phyloP scores from a whole-genome alignment of 2,888 invertebrate genomes.

The Clepsis dumicolana region DNA sequence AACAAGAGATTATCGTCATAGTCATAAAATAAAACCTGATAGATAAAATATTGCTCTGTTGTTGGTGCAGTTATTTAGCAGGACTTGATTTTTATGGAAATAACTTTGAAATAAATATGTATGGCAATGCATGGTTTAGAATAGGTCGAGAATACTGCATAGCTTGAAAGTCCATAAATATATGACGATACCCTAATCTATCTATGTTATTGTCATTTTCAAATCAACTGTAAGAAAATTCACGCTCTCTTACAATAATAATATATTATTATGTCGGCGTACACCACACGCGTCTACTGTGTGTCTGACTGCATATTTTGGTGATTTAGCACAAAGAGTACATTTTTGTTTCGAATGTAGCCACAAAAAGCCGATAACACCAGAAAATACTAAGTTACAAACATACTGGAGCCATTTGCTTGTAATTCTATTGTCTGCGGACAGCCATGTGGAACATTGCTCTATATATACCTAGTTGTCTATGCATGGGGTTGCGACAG shows the following conservation, averaged over 20 bases:
- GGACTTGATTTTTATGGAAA: background rate
- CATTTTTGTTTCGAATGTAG: background rate
- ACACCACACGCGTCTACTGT: too few relatives aligned
- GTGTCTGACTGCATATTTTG: too few relatives aligned
- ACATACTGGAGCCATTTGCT: slow-evolving; percentile 3
- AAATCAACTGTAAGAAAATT: too few relatives aligned
- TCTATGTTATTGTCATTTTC: too few relatives aligned
- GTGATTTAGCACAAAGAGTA: too few relatives aligned
- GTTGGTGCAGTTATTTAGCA: background rate
- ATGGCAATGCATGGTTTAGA: too few relatives aligned
- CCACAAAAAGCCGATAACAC: background rate
- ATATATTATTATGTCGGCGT: too few relatives aligned
- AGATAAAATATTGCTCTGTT: background rate
- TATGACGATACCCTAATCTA: too few relatives aligned
- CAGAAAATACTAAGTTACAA: background rate
- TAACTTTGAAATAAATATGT: background rate
- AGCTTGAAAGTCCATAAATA: too few relatives aligned
- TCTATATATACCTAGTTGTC: slow-evolving; percentile 14
- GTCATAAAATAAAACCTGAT: slow-evolving; percentile 1
- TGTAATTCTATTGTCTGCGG: slow-evolving; percentile 16
- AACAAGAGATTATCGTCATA: background rate
- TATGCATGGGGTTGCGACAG: slow-evolving; percentile 19
- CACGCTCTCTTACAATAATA: too few relatives aligned
- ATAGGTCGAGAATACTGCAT: too few relatives aligned
- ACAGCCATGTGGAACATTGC: slow-evolving; percentile 24